Conservation (phyloP, 2,113 vertebrate genomes). For the Petrocephalus zakoni region DNA sequence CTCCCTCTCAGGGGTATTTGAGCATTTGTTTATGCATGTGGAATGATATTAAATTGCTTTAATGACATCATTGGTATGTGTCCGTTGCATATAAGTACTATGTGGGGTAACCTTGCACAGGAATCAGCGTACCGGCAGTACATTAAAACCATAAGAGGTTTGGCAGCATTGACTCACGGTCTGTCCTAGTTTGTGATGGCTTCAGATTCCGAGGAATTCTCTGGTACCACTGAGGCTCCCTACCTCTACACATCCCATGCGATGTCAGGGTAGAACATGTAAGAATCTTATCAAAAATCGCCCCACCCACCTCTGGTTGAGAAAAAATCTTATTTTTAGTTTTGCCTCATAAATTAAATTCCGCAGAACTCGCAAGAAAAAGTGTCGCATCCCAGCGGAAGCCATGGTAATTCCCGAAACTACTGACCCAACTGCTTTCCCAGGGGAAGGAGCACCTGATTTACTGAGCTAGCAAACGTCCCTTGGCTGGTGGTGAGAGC, state of each 20-base stretch:
- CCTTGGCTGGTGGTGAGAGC: not conserved
- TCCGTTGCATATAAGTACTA: not conserved
- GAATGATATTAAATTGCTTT: not conserved
- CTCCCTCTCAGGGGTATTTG: not conserved
- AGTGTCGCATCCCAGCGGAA: not conserved
- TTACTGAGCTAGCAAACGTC: not conserved
- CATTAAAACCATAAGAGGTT: not conserved
- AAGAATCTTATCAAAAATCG: not conserved
- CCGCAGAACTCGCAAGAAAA: not conserved
- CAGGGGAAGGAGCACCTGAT: not conserved
- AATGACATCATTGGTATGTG: not conserved
- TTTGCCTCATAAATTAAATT: constrained; percentile 1
- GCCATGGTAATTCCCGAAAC: not conserved
- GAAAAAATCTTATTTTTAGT: not conserved
- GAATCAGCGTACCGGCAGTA: not conserved
- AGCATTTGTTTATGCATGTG: not conserved
- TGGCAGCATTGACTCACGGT: not conserved
- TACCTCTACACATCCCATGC: not conserved
- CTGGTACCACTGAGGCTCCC: not conserved
- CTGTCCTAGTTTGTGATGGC: not conserved
- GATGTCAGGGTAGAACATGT: not conserved
- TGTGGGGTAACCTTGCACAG: not conserved
- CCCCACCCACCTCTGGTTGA: not conserved
- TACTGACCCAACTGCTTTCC: not conserved
- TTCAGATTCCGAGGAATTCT: not conserved